phyloP scores from a whole-genome alignment of 2,797 vertebrate genomes.

The Girardinus metallicus region DNA sequence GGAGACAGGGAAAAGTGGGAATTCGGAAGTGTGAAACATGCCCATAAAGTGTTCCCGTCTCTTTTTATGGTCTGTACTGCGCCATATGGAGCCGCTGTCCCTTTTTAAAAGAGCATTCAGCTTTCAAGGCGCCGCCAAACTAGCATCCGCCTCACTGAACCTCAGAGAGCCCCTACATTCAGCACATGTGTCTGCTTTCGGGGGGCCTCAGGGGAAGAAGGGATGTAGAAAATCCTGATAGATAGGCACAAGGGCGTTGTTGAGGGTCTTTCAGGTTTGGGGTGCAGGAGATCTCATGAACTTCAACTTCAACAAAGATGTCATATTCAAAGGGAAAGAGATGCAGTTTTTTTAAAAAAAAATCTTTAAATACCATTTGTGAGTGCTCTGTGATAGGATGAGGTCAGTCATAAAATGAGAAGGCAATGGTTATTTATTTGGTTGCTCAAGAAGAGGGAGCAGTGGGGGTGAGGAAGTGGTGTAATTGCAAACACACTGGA shows the following conservation, averaged over 20 bases:
- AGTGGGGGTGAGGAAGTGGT: constrained; percentile 74
- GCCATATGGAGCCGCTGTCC: constrained; percentile 81
- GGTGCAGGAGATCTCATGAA: neutral
- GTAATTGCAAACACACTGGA: constrained; percentile 79
- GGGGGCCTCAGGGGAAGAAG: constrained; percentile 57
- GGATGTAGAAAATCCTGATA: constrained; percentile 56
- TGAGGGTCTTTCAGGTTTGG: constrained; percentile 8
- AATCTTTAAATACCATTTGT: constrained; percentile 25
- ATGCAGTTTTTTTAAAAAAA: constrained; percentile 14
- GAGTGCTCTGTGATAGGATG: constrained; percentile 19
- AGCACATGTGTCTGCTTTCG: constrained; percentile 75
- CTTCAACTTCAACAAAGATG: neutral
- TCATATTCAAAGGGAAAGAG: constrained; percentile 10
- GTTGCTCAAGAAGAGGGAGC: constrained; percentile 48
- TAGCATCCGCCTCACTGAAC: constrained; percentile 69
- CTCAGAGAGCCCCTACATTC: constrained; percentile 69
- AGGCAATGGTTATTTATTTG: constrained; percentile 55
- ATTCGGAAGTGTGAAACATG: constrained; percentile 85
- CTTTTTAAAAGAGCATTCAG: constrained; percentile 77
- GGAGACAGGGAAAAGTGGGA: constrained; percentile 63
- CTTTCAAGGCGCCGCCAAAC: constrained; percentile 70
- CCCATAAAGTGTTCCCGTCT: constrained; percentile 79
- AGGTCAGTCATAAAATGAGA: constrained; percentile 45
- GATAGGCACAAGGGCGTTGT: constrained; percentile 7
- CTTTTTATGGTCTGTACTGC: constrained; percentile 72